phyloP scores from a whole-genome alignment of 2,888 invertebrate genomes.

The Polylopha cassiicola region DNA sequence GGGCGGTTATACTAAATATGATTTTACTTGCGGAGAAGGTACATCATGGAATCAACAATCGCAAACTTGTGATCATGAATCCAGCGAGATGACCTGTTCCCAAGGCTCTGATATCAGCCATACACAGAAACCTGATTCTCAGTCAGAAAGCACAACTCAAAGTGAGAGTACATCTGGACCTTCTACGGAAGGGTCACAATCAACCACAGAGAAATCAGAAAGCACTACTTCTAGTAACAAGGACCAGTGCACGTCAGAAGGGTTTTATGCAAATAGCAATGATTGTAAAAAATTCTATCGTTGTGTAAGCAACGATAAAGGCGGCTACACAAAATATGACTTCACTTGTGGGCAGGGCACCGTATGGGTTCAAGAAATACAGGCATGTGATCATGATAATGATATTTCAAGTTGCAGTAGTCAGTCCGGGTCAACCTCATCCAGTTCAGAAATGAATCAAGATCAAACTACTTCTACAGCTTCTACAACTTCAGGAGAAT shows the following conservation, averaged over 20 bases:
- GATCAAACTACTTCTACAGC: conserved; percentile 32
- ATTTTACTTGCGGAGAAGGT: conserved; percentile 80
- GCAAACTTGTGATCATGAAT: conserved; percentile 71
- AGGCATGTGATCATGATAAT: conserved; percentile 74
- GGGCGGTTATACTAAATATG: conserved; percentile 69
- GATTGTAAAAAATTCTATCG: conserved; percentile 72
- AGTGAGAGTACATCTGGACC: conserved; percentile 28
- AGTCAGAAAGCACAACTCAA: conserved; percentile 29
- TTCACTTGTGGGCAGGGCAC: conserved; percentile 77
- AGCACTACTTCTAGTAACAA: conserved; percentile 27
- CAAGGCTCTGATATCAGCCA: conserved; percentile 10
- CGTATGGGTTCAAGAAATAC: conserved; percentile 73
- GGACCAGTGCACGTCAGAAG: conserved; percentile 56
- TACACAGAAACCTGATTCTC: conserved; percentile 6
- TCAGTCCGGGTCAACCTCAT: conserved; percentile 24
- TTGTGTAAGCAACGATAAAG: conserved; percentile 65
- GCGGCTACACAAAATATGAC: conserved; percentile 69
- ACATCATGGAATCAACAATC: conserved; percentile 83
- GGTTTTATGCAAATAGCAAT: conserved; percentile 62
- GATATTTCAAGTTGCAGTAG: conserved; percentile 52
- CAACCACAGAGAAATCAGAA: conserved; percentile 26
- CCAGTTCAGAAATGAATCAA: conserved; percentile 30
- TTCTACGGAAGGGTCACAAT: conserved; percentile 24
- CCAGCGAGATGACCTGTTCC: conserved; percentile 25
- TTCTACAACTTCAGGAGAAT: conserved; percentile 28